phyloP scores from a whole-genome alignment of 2,113 vertebrate genomes.

The Scopus umbretta region DNA sequence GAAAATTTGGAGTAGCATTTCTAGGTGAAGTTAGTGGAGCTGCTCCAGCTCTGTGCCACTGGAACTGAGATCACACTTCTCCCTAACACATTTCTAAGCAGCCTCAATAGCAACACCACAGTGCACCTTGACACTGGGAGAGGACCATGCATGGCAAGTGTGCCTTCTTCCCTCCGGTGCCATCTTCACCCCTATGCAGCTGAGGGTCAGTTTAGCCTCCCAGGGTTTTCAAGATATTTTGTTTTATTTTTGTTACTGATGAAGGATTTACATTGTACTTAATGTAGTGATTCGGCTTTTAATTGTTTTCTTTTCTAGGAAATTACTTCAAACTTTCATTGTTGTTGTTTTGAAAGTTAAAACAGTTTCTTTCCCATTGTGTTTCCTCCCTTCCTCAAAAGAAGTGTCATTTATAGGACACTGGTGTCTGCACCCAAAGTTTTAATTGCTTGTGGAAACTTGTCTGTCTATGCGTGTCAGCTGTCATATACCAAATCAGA shows the following conservation, averaged over 20 bases:
- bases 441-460: conserved; percentile 25
- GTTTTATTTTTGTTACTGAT: background rate
- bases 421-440: background rate
- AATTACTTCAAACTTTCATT: background rate
- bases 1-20: background rate
- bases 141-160: background rate
- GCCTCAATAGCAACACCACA: fast-evolving
- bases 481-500: conserved; percentile 5
- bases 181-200: background rate
- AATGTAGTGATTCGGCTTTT: background rate
- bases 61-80: background rate
- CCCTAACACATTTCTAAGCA: background rate
- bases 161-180: background rate
- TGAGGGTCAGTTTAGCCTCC: background rate
- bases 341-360: background rate
- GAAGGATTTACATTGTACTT: background rate
- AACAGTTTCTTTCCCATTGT: background rate
- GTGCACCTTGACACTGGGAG: background rate
- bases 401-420: conserved; percentile 2
- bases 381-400: conserved; percentile 17
- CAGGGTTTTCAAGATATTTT: background rate
- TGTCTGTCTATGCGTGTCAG: background rate
- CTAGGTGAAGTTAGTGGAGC: background rate
- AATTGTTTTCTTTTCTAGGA: background rate
- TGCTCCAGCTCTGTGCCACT: background rate